Evolutionary conservation across 2,113 vertebrate genomes (phyloP).

Genomic region (Nesoenas mayeri): DNA sequence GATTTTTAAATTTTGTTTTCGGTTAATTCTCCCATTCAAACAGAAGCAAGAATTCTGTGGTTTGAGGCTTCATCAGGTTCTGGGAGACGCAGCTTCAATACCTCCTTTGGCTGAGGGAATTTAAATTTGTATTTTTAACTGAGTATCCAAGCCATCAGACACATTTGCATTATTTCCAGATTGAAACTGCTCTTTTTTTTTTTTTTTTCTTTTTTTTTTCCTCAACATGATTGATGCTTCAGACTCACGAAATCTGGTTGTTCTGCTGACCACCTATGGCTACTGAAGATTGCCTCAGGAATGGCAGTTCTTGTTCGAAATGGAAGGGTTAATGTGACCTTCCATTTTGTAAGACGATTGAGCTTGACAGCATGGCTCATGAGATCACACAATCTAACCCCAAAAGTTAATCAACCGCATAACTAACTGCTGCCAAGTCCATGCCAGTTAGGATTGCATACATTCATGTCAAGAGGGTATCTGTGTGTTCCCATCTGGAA

Average conservation of each 20-base stretch:
- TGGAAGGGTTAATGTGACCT: not conserved
- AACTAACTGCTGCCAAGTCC: not conserved
- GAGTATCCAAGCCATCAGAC: not conserved
- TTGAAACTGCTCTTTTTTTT: not conserved
- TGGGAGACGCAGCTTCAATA: not conserved
- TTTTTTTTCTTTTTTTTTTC: not conserved
- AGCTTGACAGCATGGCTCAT: not conserved
- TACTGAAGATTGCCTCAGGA: not conserved
- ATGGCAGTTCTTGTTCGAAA: not conserved
- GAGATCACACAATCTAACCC: not conserved
- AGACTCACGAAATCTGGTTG: not conserved
- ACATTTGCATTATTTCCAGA: not conserved
- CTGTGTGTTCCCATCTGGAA: not conserved
- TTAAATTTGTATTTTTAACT: not conserved
- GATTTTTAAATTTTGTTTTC: not conserved
- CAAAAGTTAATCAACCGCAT: not conserved
- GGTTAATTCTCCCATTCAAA: not conserved
- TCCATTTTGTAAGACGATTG: not conserved
- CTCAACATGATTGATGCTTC: not conserved
- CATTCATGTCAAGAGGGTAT: not conserved
- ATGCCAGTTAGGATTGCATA: not conserved
- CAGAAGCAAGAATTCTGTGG: not conserved
- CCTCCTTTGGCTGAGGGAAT: not conserved
- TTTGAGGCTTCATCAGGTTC: not conserved
- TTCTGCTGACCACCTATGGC: not conserved